Percentiles rank a stretch among this genome's conserved stretches.
These are phyloP conservation scores for Serripes groenlandicus DNA, from an alignment of 2,888 invertebrate species.

Conservation along the genomic window DNA sequence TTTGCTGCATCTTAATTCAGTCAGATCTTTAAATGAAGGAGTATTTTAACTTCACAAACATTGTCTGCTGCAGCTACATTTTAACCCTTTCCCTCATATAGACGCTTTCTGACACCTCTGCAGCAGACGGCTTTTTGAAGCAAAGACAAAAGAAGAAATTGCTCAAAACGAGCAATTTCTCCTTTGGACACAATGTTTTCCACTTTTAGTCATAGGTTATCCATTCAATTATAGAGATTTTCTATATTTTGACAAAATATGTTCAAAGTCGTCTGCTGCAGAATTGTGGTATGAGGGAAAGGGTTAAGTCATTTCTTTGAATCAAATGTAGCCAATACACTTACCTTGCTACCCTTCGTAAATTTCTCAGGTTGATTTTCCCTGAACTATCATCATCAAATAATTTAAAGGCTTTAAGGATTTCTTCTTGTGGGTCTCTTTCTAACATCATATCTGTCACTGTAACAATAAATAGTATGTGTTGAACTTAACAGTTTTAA, in stretches of 20 bases:
- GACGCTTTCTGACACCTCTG: neutral
- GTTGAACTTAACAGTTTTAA: neutral
- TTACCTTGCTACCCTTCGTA: slow-evolving; percentile 86
- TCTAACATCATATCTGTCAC: slow-evolving; percentile 86
- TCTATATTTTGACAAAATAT: neutral
- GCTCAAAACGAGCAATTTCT: neutral
- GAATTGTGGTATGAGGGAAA: neutral
- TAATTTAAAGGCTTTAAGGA: slow-evolving; percentile 86
- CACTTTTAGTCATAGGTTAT: neutral
- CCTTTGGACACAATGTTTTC: neutral
- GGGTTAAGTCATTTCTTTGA: neutral
- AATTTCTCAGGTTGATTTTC: slow-evolving; percentile 85
- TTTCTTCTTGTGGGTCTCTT: slow-evolving; percentile 86
- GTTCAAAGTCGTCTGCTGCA: neutral
- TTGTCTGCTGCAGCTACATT: no score
- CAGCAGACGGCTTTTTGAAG: neutral
- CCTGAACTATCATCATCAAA: slow-evolving; percentile 87
- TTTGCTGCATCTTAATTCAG: no score
- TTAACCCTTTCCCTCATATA: no score
- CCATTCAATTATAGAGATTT: neutral
- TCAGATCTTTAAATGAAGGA: no score
- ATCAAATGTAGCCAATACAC: neutral
- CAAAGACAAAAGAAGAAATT: neutral
- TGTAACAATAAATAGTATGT: slow-evolving; percentile 56
- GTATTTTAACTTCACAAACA: no score